phyloP scores from a whole-genome alignment of 2,888 invertebrate species.

The Cremastinae sp. region DNA sequence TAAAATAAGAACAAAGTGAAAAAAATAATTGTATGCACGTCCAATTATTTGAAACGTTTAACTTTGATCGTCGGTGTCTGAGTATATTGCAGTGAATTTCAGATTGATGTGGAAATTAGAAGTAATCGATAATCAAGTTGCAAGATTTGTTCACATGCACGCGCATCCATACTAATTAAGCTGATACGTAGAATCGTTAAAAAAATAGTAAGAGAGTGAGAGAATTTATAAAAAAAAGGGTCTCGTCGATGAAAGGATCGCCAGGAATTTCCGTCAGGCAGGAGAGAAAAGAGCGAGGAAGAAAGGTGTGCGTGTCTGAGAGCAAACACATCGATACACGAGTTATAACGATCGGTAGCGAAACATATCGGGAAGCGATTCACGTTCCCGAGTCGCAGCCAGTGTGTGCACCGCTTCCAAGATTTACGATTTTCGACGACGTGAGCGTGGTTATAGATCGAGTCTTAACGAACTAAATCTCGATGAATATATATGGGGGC shows the following conservation, averaged over 20 bases:
- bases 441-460: conserved; percentile 57
- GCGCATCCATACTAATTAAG: too few relatives aligned
- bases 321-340: conserved; percentile 20
- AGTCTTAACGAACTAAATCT: conserved; percentile 57
- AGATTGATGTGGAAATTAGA: too few relatives aligned
- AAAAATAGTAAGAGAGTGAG: conserved; percentile 10
- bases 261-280: conserved; percentile 48
- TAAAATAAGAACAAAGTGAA: too few relatives aligned
- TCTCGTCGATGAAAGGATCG: conserved; percentile 35
- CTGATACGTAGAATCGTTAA: conserved; percentile 42
- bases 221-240: conserved; percentile 24
- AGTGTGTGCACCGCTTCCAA: conserved; percentile 39
- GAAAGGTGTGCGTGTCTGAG: conserved; percentile 5
- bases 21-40: too few relatives aligned
- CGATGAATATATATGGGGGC: conserved; percentile 47
- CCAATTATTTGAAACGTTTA: too few relatives aligned
- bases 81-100: too few relatives aligned
- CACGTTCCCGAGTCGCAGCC: conserved; percentile 46
- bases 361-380: conserved; percentile 51
- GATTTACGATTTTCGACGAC: conserved; percentile 61
- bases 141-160: too few relatives aligned
- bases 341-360: conserved; percentile 35
- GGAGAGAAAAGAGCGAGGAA: conserved; percentile 34
- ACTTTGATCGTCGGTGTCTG: too few relatives aligned
- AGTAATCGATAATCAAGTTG: too few relatives aligned